Evolutionary conservation across 1,140 invertebrate genomes (phyloP).

Genomic region (Neodiprion virginianus): DNA sequence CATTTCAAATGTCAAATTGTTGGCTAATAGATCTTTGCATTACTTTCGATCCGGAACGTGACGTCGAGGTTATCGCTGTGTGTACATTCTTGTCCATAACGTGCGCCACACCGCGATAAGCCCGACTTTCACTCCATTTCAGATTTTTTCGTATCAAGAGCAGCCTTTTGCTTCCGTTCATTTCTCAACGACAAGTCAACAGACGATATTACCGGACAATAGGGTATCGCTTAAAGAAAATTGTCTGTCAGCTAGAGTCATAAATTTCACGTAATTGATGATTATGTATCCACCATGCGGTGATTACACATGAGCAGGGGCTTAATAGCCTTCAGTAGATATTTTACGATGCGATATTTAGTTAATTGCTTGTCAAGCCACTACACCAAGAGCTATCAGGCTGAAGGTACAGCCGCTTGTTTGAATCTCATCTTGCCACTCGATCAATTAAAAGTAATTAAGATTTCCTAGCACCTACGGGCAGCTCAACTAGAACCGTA

Average conservation of each 20-base stretch:
- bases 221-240: neutral
- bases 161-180: no score
- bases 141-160: no score
- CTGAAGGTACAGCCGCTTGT: neutral
- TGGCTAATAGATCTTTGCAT: constrained; percentile 12
- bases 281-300: neutral
- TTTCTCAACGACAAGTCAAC: no score
- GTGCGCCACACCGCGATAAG: no score
- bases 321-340: neutral
- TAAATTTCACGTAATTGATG: neutral
- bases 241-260: neutral
- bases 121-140: no score
- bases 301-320: neutral
- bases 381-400: neutral
- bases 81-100: no score
- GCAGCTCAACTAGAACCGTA: neutral
- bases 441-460: constrained; percentile 1
- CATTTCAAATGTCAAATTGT: constrained; percentile 13
- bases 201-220: neutral
- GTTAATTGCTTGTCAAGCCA: constrained; percentile 5
- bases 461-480: neutral
- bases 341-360: constrained; percentile 1
- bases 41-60: neutral
- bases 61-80: neutral
- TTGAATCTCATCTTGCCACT: neutral